A percentile compares a stretch with the other conserved stretches of the same genome.
Evolutionary conservation across 2,888 invertebrate species (phyloP).

Genomic region (Agrotis puta): DNA sequence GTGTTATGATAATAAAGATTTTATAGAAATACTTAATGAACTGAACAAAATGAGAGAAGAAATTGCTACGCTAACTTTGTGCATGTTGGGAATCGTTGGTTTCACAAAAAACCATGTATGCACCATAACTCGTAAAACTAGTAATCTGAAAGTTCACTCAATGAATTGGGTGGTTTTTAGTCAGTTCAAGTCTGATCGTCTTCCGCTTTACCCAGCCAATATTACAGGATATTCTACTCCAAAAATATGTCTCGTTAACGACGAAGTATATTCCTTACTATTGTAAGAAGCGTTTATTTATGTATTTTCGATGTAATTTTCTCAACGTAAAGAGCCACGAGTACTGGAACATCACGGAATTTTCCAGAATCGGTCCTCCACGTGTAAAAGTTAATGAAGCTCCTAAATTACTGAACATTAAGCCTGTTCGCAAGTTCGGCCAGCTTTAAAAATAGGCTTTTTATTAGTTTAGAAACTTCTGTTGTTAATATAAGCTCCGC

Average conservation of each 20-base stretch:
- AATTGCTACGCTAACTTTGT: no score
- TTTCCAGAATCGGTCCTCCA: neutral
- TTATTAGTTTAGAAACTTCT: slow-evolving; percentile 38
- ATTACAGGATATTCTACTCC: no score
- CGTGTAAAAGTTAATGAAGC: slow-evolving; percentile 45
- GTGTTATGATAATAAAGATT: neutral
- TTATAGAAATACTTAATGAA: neutral
- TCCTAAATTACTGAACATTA: slow-evolving; percentile 25
- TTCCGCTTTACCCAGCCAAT: no score
- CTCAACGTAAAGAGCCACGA: neutral
- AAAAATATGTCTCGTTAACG: neutral
- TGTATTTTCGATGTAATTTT: slow-evolving; percentile 1
- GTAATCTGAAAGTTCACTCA: no score
- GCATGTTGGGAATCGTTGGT: no score
- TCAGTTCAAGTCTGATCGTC: no score
- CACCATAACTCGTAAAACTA: no score
- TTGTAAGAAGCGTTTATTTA: neutral
- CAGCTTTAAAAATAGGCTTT: slow-evolving; percentile 33
- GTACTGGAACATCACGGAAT: slow-evolving; percentile 4
- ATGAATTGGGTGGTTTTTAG: no score
- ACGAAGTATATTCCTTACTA: neutral
- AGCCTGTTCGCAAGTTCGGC: slow-evolving; percentile 5
- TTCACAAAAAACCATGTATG: no score
- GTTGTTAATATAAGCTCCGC: slow-evolving; percentile 34
- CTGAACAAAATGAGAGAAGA: neutral